These are phyloP conservation scores for Coilia nasus DNA, from an alignment of 2,797 vertebrate species.

Conservation along the genomic window DNA sequence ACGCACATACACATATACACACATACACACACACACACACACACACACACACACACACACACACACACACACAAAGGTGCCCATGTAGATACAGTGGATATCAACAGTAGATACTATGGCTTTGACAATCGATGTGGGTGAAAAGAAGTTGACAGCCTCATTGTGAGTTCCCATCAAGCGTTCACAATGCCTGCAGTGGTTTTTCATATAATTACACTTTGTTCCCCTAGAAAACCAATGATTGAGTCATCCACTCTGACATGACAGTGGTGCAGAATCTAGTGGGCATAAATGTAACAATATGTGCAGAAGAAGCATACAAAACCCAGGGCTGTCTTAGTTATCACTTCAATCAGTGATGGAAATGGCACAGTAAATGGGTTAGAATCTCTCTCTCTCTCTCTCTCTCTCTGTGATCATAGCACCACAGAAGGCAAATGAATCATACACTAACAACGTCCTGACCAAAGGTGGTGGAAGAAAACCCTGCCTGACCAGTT, in stretches of 20 bases:
- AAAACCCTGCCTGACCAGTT: background rate
- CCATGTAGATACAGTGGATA: no score
- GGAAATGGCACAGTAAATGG: background rate
- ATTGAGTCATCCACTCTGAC: conserved; percentile 12
- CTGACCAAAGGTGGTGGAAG: background rate
- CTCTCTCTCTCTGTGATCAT: background rate
- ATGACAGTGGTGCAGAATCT: background rate
- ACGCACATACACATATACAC: background rate
- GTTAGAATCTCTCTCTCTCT: background rate
- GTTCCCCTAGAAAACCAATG: background rate
- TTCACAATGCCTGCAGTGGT: background rate
- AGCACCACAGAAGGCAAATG: background rate
- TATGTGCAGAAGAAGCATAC: background rate
- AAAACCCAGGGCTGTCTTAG: background rate
- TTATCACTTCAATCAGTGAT: no score
- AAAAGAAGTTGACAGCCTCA: background rate
- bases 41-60: conserved; percentile 10
- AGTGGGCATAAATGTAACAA: background rate
- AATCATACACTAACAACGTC: background rate
- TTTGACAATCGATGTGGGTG: background rate
- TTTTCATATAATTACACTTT: background rate
- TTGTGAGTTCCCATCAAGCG: background rate
- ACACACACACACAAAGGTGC: background rate
- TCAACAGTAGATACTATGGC: background rate
- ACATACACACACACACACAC: background rate